Conservation (phyloP, 1,140 invertebrate genomes). For the Drosophila repleta region DNA sequence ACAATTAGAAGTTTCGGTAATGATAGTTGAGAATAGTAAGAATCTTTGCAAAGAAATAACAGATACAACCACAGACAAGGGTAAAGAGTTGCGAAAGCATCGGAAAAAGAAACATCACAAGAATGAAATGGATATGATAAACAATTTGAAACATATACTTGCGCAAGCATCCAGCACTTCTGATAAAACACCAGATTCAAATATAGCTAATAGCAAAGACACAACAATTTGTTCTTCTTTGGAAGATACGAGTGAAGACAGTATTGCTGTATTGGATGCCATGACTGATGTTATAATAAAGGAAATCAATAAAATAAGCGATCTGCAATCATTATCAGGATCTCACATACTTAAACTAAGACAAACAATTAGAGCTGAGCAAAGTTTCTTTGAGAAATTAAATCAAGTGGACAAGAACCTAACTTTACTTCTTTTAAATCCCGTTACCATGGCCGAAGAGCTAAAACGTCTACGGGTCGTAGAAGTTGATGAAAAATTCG, state of each 20-base stretch:
- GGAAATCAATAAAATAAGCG: conserved; percentile 81
- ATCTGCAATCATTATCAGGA: conserved; percentile 58
- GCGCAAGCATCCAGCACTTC: conserved; percentile 48
- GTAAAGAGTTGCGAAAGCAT: conserved; percentile 51
- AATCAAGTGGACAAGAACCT: conserved; percentile 78
- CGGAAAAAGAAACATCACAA: conserved; percentile 82
- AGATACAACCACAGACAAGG: conserved; percentile 69
- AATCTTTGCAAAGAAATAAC: background rate
- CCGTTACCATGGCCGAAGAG: conserved; percentile 67
- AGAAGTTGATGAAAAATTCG: conserved; percentile 56
- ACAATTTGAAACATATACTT: conserved; percentile 74
- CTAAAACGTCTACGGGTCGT: conserved; percentile 31
- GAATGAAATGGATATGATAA: conserved; percentile 81
- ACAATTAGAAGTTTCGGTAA: conserved; percentile 69
- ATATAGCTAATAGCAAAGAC: background rate
- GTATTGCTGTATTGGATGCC: conserved; percentile 44
- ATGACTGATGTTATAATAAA: conserved; percentile 66
- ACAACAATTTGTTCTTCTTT: conserved; percentile 15
- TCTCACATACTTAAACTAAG: conserved; percentile 61
- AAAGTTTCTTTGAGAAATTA: conserved; percentile 73
- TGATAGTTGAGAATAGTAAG: conserved; percentile 87
- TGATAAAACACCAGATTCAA: background rate
- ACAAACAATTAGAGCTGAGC: conserved; percentile 59
- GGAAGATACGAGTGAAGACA: conserved; percentile 28
- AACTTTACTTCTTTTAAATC: conserved; percentile 73